Conservation (phyloP, 2,888 invertebrate genomes). For the Eupithecia vulgata region DNA sequence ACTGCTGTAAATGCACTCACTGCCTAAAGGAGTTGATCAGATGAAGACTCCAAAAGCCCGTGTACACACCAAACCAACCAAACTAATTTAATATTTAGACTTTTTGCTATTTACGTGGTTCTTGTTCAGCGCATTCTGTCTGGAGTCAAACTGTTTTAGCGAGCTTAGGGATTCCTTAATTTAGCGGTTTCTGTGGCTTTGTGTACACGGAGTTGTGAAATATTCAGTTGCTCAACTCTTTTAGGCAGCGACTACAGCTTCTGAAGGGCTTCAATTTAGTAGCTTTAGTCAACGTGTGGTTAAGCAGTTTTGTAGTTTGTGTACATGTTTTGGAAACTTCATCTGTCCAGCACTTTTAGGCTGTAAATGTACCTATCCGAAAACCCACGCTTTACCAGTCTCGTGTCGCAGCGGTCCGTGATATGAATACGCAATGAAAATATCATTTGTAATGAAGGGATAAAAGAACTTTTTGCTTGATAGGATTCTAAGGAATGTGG, state of each 20-base stretch:
- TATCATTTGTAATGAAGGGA: constrained; percentile 1
- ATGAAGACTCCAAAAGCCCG: not conserved
- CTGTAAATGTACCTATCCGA: not conserved
- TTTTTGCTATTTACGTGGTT: not conserved
- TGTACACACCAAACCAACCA: not conserved
- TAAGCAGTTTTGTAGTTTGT: not conserved
- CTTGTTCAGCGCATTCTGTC: not conserved
- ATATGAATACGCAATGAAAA: constrained; percentile 6
- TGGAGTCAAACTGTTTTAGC: not conserved
- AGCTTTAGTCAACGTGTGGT: not conserved
- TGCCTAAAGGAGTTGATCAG: not conserved
- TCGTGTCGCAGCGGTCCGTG: not conserved
- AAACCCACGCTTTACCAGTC: not conserved
- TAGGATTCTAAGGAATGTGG: not conserved
- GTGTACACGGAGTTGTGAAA: not conserved
- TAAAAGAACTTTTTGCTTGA: not conserved
- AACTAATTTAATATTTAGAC: not conserved
- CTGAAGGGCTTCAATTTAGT: not conserved
- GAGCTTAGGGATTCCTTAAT: not conserved
- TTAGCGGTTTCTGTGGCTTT: not conserved
- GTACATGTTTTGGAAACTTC: not conserved
- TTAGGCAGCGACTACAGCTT: not conserved
- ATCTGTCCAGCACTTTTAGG: not conserved
- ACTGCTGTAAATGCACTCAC: not conserved
- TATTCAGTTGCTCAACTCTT: not conserved